A percentile compares a stretch with the other conserved stretches of the same genome.
phyloP scores from a whole-genome alignment of 2,797 vertebrate species.

The Tokudaia tokunoshimensis region DNA sequence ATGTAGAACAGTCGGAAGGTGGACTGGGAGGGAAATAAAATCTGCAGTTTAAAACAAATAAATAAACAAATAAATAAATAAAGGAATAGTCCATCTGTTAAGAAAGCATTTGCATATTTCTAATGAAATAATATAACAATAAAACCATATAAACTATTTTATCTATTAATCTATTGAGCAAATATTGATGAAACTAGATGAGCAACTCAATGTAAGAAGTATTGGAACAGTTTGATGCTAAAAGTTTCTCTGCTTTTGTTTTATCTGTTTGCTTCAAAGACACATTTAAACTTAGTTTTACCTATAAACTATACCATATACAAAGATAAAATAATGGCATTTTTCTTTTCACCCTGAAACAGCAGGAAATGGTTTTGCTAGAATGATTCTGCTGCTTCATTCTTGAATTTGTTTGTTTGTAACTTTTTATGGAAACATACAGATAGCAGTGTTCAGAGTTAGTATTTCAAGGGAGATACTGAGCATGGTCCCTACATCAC shows the following conservation, averaged over 20 bases:
- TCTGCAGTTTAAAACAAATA: too few species aligned
- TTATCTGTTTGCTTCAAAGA: neutral
- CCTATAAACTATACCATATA: neutral
- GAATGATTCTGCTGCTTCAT: neutral
- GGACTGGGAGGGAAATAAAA: too few species aligned
- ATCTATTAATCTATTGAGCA: neutral
- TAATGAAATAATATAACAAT: slow-evolving; percentile 37
- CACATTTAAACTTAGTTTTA: neutral
- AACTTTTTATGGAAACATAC: neutral
- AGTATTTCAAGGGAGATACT: neutral
- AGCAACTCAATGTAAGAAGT: neutral
- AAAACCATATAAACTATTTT: slow-evolving; percentile 34
- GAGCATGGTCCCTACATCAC: neutral
- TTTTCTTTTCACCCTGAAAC: neutral
- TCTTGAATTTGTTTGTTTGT: neutral
- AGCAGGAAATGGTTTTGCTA: neutral
- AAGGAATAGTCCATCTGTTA: neutral
- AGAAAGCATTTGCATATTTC: neutral
- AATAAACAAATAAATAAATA: neutral
- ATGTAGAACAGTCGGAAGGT: too few species aligned
- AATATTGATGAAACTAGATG: neutral
- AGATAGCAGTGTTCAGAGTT: neutral
- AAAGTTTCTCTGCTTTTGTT: neutral
- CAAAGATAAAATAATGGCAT: neutral
- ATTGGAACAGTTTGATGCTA: neutral